A percentile compares a stretch with the other conserved stretches of the same genome.
These are phyloP conservation scores for Kuschelorhynchus macadamiae DNA, from an alignment of 2,888 invertebrate genomes.

Conservation along the genomic window DNA sequence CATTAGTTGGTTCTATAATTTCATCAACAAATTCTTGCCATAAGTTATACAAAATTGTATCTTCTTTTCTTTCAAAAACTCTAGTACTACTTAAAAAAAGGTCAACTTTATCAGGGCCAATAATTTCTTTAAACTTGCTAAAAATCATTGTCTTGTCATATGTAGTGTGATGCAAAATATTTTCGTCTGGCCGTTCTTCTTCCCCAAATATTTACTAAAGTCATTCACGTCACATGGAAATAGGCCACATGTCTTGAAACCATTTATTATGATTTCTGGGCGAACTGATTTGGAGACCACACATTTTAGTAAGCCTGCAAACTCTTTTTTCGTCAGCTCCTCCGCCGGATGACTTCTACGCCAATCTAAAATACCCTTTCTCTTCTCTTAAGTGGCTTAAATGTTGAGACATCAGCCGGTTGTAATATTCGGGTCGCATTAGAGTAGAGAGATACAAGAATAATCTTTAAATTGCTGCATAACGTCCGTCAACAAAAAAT, in stretches of 20 bases:
- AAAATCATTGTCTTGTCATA: conserved; percentile 19
- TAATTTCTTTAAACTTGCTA: conserved; percentile 35
- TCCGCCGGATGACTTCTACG: conserved; percentile 54
- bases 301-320: conserved; percentile 20
- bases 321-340: conserved; percentile 20
- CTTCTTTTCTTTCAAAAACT: too few relatives aligned
- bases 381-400: conserved; percentile 56
- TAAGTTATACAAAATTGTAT: too few relatives aligned
- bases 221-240: conserved; percentile 48
- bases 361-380: conserved; percentile 58
- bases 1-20: too few relatives aligned
- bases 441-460: conserved; percentile 57
- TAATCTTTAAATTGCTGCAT: conserved; percentile 38
- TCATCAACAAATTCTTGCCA: too few relatives aligned
- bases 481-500: conserved; percentile 41
- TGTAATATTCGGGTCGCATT: conserved; percentile 53
- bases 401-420: conserved; percentile 55
- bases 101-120: conserved; percentile 31
- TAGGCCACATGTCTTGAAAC: conserved; percentile 46
- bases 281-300: conserved; percentile 21
- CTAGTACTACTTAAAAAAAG: too few relatives aligned
- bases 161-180: conserved; percentile 6
- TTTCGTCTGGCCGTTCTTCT: conserved; percentile 11
- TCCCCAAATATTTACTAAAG: conserved; percentile 42
- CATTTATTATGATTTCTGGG: conserved; percentile 39